Evolutionary conservation across 2,113 vertebrate genomes (phyloP), one percentile per base, ranked within the genome.

Genomic region (Turdus rufiventris): DNA sequence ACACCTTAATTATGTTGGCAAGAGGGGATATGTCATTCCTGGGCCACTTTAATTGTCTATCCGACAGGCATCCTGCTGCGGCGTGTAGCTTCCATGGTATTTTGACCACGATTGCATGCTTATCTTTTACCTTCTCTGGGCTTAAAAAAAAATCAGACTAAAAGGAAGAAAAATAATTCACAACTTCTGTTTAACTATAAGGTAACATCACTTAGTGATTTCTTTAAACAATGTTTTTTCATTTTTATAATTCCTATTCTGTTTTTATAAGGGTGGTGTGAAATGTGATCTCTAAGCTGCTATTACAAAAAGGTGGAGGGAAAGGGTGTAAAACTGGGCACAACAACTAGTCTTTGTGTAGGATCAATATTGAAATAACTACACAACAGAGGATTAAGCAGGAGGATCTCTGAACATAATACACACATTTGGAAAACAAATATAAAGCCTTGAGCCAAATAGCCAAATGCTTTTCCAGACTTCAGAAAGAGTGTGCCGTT

Each of bases 1-100:
- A 98, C 98, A 99, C 99, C 99, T 99, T 99, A 99, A 99, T 99
- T 99, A 99, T 99, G 99, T 99, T 98, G 98, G 98, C 97, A 97
- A 98, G 97, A 98, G 98, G 98, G 98, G 97, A 98, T 98, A 98
- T 99, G 99, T 98, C 98, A 98, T 98, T 98, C 98, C 97, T 94
- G 91, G 98, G 98, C 98, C 98, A 98, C 98, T 98, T 98, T 98
- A 98, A 98, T 98, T 98, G 98, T 98, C 98, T 98, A 96, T 98
- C 97, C 94, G 94, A 98, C 98, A 98, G 97, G 97, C 97, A 62
- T 98, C 97, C 96, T 97, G 96, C 97, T 96, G 97, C 17, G 91
- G 88, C 91, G 19, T 89, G 97, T 80, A 89, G 97, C 97, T 98
- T 97, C 97, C 73, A 85, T 91, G 96, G 87, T 97, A 90, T 97